These are phyloP conservation scores for Halocynthia roretzi DNA, from an alignment of 23 tunicate species.

Conservation along the genomic window DNA sequence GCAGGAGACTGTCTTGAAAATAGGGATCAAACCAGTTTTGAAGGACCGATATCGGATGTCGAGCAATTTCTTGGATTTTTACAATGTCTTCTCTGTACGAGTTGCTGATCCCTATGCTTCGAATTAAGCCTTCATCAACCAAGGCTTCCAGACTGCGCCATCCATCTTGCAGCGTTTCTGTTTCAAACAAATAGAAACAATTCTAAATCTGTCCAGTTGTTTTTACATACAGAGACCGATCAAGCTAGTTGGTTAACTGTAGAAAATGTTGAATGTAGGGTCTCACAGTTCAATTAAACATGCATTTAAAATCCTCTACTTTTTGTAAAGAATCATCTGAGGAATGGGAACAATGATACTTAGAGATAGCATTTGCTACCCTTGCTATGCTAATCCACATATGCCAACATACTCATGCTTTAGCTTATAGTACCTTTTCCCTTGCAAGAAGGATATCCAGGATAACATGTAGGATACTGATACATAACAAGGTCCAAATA, in stretches of 20 bases:
- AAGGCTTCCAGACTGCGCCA: conserved; percentile 31
- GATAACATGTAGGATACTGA: conserved; percentile 24
- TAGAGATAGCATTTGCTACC: too few species aligned
- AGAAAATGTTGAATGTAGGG: too few species aligned
- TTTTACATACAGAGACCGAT: too few species aligned
- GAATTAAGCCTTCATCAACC: conserved; percentile 28
- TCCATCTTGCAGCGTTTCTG: conserved; percentile 30
- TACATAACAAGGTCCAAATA: conserved; percentile 25
- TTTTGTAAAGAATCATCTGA: neutral
- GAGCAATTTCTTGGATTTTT: conserved; percentile 13
- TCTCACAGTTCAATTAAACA: neutral
- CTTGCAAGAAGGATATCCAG: conserved; percentile 8
- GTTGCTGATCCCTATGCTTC: conserved; percentile 32
- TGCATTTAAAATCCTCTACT: neutral
- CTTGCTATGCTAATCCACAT: neutral
- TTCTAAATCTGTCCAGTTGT: too few species aligned
- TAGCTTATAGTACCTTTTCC: conserved; percentile 4
- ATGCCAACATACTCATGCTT: neutral
- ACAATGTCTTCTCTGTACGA: conserved; percentile 23
- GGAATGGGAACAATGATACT: neutral
- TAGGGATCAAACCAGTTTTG: conserved; percentile 54
- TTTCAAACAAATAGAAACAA: neutral
- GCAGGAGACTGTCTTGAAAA: conserved; percentile 8
- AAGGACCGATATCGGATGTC: conserved; percentile 21
- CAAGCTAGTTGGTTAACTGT: too few species aligned